These are phyloP conservation scores for Lasioglossum oenotherae DNA, from an alignment of 2,888 invertebrate species.

Conservation along the genomic window DNA sequence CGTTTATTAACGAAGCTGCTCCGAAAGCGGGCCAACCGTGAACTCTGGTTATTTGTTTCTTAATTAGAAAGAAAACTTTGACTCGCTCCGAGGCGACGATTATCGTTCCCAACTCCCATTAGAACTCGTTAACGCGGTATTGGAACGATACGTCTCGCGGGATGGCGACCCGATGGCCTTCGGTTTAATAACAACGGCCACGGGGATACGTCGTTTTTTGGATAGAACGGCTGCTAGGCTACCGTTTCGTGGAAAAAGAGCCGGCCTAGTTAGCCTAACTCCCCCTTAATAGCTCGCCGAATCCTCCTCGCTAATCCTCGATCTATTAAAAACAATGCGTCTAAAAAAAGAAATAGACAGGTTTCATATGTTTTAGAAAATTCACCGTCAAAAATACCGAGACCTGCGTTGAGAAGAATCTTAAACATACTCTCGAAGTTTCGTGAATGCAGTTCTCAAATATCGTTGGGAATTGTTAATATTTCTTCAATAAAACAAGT, in stretches of 20 bases:
- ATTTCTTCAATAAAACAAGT: neutral
- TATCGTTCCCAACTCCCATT: slow-evolving; percentile 83
- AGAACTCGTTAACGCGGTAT: slow-evolving; percentile 83
- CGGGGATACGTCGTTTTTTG: slow-evolving; percentile 53
- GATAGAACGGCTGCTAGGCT: slow-evolving; percentile 3
- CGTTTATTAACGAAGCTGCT: slow-evolving; percentile 79
- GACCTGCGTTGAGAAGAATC: neutral
- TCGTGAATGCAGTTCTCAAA: neutral
- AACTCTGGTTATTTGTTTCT: slow-evolving; percentile 81
- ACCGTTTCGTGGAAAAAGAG: neutral
- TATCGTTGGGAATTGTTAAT: neutral
- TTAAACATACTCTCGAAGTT: neutral
- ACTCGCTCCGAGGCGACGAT: slow-evolving; percentile 80
- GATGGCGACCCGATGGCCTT: slow-evolving; percentile 67
- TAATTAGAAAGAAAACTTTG: slow-evolving; percentile 83
- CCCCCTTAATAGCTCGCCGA: slow-evolving; percentile 30
- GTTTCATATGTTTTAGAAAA: neutral
- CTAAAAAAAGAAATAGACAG: neutral
- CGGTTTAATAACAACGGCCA: slow-evolving; percentile 72
- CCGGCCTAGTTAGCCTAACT: slow-evolving; percentile 44
- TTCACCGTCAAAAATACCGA: neutral
- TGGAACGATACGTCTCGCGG: slow-evolving; percentile 81
- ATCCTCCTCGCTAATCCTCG: neutral
- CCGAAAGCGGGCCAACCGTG: slow-evolving; percentile 78
- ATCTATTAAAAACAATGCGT: neutral